These are phyloP conservation scores for Odontomyia ornata DNA, from an alignment of 2,888 invertebrate species.

Conservation along the genomic window DNA sequence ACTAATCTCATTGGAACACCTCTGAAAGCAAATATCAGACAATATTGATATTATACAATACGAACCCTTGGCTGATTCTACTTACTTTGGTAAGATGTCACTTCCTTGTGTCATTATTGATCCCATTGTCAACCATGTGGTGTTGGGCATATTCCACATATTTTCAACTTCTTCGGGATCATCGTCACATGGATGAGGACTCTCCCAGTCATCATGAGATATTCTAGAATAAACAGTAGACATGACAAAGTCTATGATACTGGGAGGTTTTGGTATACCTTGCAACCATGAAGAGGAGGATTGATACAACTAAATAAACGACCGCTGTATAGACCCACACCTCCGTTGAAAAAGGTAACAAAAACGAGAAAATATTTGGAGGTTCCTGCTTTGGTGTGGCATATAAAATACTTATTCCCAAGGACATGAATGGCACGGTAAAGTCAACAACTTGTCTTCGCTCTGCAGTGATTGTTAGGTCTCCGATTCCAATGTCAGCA, in stretches of 20 bases:
- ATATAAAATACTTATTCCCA: slow-evolving; percentile 87
- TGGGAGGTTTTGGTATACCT: slow-evolving; percentile 62
- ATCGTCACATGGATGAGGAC: slow-evolving; percentile 89
- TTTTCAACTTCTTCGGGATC: slow-evolving; percentile 88
- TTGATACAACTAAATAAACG: slow-evolving; percentile 80
- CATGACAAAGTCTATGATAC: background rate
- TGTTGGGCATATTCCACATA: slow-evolving; percentile 85
- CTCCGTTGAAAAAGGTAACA: slow-evolving; percentile 81
- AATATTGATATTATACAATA: background rate
- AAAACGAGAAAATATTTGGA: slow-evolving; percentile 85
- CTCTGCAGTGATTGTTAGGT: slow-evolving; percentile 89
- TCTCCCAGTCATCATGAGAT: slow-evolving; percentile 92
- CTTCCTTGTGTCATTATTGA: slow-evolving; percentile 93
- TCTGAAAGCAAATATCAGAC: slow-evolving; percentile 63
- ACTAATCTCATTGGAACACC: slow-evolving; percentile 89
- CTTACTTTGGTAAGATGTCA: slow-evolving; percentile 88
- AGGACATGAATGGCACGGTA: slow-evolving; percentile 93
- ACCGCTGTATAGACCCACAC: slow-evolving; percentile 88
- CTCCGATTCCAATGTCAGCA: slow-evolving; percentile 90
- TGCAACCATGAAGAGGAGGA: slow-evolving; percentile 79
- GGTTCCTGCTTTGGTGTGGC: slow-evolving; percentile 77
- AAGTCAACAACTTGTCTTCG: slow-evolving; percentile 86
- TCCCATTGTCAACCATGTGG: slow-evolving; percentile 92
- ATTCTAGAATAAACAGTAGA: slow-evolving; percentile 67
- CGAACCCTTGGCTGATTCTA: background rate